Percentiles rank a stretch among this genome's conserved stretches.
These are phyloP conservation scores for Pica pica DNA, from an alignment of 2,113 vertebrate species.

Conservation along the genomic window DNA sequence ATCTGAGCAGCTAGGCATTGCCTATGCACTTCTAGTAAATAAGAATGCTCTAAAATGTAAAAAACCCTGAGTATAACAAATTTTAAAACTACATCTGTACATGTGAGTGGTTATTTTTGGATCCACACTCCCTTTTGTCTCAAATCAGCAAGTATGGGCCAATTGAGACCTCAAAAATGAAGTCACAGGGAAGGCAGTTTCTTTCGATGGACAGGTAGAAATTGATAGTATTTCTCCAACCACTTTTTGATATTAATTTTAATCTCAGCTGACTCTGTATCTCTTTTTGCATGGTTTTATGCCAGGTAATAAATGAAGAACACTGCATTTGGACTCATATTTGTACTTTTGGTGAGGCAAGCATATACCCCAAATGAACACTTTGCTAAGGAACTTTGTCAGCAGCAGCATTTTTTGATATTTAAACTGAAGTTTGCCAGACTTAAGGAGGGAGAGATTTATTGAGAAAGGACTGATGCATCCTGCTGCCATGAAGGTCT, in stretches of 20 bases:
- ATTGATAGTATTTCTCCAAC: not conserved
- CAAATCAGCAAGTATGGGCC: not conserved
- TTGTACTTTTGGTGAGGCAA: not conserved
- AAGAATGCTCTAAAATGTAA: not conserved
- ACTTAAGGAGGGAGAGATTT: not conserved
- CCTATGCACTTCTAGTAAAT: not conserved
- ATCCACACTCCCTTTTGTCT: not conserved
- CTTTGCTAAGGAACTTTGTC: not conserved
- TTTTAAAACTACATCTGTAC: not conserved
- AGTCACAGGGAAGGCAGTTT: not conserved
- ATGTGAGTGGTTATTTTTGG: not conserved
- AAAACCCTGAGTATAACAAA: fast-evolving
- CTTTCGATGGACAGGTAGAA: not conserved
- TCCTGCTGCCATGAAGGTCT: not conserved
- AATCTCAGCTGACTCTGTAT: not conserved
- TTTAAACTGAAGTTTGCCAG: not conserved
- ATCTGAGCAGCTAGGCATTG: not conserved
- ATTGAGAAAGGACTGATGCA: not conserved
- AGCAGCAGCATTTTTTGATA: not conserved
- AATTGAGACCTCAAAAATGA: not conserved
- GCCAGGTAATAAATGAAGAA: not conserved
- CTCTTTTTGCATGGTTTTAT: not conserved
- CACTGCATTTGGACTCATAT: not conserved
- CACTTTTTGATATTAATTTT: not conserved
- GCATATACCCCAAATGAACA: not conserved